Percentiles rank a stretch among this genome's conserved stretches.
These are phyloP conservation scores for Sturnus vulgaris DNA, from an alignment of 2,113 vertebrate species.

Conservation along the genomic window DNA sequence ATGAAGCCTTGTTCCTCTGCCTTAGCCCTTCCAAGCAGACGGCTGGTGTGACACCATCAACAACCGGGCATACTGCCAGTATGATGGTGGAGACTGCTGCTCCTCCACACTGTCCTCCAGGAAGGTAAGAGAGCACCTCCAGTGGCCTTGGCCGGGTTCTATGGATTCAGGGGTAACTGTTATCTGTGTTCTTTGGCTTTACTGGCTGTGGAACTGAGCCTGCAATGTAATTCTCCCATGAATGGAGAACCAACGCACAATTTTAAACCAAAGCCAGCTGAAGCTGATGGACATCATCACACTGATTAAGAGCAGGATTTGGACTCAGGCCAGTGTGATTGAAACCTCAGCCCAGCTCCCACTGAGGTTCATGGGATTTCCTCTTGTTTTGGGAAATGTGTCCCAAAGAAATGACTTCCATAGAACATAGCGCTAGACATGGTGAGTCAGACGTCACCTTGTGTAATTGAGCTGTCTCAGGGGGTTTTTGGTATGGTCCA, in stretches of 20 bases:
- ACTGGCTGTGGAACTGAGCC: background rate
- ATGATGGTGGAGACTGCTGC: constrained; percentile 97
- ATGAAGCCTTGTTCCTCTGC: background rate
- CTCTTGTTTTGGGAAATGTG: background rate
- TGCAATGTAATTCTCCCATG: background rate
- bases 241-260: background rate
- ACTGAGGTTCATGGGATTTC: constrained; percentile 9
- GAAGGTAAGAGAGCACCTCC: constrained; percentile 80
- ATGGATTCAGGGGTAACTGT: background rate
- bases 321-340: background rate
- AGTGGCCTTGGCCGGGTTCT: background rate
- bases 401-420: background rate
- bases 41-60: constrained; percentile 98
- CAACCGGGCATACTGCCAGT: constrained; percentile 94
- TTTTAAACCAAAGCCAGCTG: constrained; percentile 42
- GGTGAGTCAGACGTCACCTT: constrained; percentile 5
- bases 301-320: background rate
- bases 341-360: background rate
- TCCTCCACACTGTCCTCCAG: constrained; percentile 91
- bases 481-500: background rate
- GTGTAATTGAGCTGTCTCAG: background rate
- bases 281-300: background rate
- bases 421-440: background rate
- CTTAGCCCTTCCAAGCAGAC: constrained; percentile 91
- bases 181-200: background rate